phyloP scores from a whole-genome alignment of 2,888 invertebrate genomes.

The Loripinus fragilis region DNA sequence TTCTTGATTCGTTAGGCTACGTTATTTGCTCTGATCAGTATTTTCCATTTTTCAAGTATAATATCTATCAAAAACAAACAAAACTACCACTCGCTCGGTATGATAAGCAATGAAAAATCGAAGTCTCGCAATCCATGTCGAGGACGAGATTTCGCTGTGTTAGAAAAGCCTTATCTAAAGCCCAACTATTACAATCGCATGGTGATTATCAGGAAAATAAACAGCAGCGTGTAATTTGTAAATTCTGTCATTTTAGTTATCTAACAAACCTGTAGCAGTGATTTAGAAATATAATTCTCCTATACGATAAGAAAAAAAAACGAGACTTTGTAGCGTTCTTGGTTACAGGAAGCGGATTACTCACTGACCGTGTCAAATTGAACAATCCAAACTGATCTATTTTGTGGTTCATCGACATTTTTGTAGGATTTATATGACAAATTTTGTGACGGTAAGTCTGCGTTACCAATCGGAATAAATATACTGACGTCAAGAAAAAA shows the following conservation, averaged over 20 bases:
- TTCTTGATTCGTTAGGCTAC: not conserved
- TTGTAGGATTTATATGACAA: too few relatives aligned
- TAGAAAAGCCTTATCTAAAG: slow-evolving; percentile 13
- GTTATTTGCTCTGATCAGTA: not conserved
- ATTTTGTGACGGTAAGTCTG: too few relatives aligned
- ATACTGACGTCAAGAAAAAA: too few relatives aligned
- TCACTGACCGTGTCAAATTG: not conserved
- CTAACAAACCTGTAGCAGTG: too few relatives aligned
- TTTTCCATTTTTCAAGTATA: not conserved
- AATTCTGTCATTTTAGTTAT: not conserved
- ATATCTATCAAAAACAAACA: slow-evolving; percentile 4
- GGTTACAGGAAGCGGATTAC: not conserved
- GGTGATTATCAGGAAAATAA: not conserved
- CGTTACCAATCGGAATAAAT: too few relatives aligned
- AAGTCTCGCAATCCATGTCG: not conserved
- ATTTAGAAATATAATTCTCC: not conserved
- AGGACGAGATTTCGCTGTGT: not conserved
- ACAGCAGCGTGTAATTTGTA: slow-evolving; percentile 2
- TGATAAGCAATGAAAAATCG: not conserved
- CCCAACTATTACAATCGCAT: not conserved
- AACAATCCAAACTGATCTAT: too few relatives aligned
- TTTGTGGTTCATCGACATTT: too few relatives aligned
- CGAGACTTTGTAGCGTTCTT: not conserved
- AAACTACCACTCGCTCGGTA: not conserved
- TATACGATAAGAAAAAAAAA: not conserved